Percentiles rank a stretch among this genome's conserved stretches.
phyloP scores from a whole-genome alignment of 2,113 vertebrate species.

The Tragelaphus strepsiceros region DNA sequence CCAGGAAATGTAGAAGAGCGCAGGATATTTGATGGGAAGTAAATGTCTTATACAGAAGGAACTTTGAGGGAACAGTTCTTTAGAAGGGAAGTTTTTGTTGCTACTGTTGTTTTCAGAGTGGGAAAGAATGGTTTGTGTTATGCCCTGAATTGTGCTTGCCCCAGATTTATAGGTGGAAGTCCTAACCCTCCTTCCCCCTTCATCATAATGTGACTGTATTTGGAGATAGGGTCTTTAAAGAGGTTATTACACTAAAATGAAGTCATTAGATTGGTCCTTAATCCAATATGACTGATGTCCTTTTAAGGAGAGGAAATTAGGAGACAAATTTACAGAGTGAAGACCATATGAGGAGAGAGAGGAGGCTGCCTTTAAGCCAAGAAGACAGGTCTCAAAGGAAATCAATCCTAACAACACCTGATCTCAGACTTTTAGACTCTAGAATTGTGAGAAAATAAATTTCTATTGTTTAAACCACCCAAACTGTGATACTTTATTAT shows the following conservation, averaged over 20 bases:
- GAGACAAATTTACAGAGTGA: background rate
- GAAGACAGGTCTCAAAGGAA: background rate
- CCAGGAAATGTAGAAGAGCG: background rate
- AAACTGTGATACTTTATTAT: background rate
- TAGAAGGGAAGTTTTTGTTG: background rate
- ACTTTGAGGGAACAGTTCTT: background rate
- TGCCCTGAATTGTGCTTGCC: background rate
- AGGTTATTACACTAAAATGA: background rate
- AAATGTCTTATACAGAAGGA: background rate
- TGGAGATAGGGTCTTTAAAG: background rate
- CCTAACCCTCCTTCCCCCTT: background rate
- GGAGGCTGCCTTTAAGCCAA: background rate
- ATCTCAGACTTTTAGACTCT: background rate
- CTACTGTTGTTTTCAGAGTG: background rate
- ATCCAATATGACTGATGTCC: background rate
- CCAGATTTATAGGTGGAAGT: background rate
- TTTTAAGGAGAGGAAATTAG: background rate
- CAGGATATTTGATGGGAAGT: background rate
- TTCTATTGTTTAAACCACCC: background rate
- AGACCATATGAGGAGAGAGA: background rate
- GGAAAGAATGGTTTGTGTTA: background rate
- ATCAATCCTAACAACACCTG: background rate
- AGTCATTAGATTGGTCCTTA: background rate
- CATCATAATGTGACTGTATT: background rate
- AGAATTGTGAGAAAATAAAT: background rate